Base-by-base conservation (phyloP, 2,797 vertebrate species). In the Propithecus perrieri region DNA sequence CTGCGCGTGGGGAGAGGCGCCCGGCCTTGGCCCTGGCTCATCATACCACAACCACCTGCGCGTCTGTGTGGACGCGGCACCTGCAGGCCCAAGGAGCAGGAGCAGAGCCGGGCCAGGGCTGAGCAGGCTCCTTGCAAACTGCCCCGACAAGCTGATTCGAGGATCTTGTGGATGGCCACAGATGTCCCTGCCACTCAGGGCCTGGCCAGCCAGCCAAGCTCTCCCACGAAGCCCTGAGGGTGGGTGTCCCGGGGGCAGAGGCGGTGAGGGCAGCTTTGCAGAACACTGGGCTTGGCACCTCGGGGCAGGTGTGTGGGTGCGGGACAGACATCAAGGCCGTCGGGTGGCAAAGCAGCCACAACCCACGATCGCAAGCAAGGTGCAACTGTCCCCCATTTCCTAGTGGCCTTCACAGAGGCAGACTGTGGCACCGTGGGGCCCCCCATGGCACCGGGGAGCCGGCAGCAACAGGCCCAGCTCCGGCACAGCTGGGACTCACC, bases 21-120 rank as follows among this genome's bases (percentile, higher is more conserved):
- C 13, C 3, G 6, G 15, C 46, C 30, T 17, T 50, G 46, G 46
- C 17, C 50, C 46, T 18, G 10, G 46, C 74, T n/a, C 10, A 3
- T 30, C 30, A n/a, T 2, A 18, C 30, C 17, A 3, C 15, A 30
- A 10, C 10, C 46, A 33, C 20, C 4, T 12, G 9, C 2, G 0
- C 7, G 30, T n/a, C 30, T 50, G 15, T 65, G 33, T 65, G 33
- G 63, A 17, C 18, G 3, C 0, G 0, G 30, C 30, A 20, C 30
- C 30, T 13, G 17, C 74, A n/a, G 74, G 5, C 5, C 72, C 1
- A 9, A 46, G 17, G 17, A 75, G 24, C 17, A 48, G 74, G 30
- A 18, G 43, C 43, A 48, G 43, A 75, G 43, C 8, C 4, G 43
- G 43, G 28, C 72, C 72, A 9, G 4, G 59, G 28, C 63, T n/a